Conservation (phyloP, 1,140 invertebrate genomes). For the Brachystomella parvula region DNA sequence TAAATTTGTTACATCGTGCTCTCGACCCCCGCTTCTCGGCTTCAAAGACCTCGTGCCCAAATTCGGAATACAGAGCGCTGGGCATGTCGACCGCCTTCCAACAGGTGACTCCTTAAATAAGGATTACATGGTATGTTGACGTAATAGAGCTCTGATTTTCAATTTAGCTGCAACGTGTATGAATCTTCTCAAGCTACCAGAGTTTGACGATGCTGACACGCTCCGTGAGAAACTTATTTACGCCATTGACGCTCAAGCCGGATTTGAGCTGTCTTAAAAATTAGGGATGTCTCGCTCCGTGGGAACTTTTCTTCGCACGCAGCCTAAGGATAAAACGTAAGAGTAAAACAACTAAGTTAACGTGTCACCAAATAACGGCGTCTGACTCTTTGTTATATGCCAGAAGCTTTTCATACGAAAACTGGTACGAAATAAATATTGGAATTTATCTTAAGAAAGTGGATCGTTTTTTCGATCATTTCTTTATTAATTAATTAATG, state of each 20-base stretch:
- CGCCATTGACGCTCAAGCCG: conserved; percentile 87
- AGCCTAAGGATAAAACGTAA: too few relatives aligned
- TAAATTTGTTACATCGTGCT: conserved; percentile 96
- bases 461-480: too few relatives aligned
- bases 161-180: conserved; percentile 85
- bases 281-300: neutral
- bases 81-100: conserved; percentile 27
- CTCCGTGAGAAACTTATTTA: conserved; percentile 80
- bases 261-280: conserved; percentile 69
- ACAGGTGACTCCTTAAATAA: conserved; percentile 20
- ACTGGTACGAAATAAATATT: too few relatives aligned
- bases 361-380: too few relatives aligned
- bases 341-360: too few relatives aligned
- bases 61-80: conserved; percentile 38
- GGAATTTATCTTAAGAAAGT: too few relatives aligned
- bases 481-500: too few relatives aligned
- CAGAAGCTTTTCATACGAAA: too few relatives aligned
- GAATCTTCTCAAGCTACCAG: conserved; percentile 92
- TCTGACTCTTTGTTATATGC: too few relatives aligned
- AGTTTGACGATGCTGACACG: conserved; percentile 68
- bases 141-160: neutral
- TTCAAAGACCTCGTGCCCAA: conserved; percentile 62
- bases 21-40: conserved; percentile 88
- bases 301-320: neutral
- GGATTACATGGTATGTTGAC: neutral